Evolutionary conservation across 2,888 invertebrate species (phyloP), one percentile per base, ranked within the genome.

Genomic region (Proisotoma minuta): DNA sequence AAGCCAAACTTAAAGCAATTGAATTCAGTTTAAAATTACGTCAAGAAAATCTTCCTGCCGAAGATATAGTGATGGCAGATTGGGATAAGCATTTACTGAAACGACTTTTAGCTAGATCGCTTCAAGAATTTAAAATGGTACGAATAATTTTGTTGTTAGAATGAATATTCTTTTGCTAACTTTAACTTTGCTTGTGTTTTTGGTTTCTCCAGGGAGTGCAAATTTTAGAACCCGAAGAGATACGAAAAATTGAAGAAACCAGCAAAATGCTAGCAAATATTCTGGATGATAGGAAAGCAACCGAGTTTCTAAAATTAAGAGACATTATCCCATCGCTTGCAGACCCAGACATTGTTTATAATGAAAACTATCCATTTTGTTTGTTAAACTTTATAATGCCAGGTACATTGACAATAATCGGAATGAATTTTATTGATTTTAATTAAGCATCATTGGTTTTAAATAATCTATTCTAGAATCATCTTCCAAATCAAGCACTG

Each of bases 281-380:
- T 26, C 15, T 64, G 1, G 47, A 64, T 10, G 28, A 53, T 18
- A 4, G 15, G 2, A 39, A 40, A 20, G 57, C 43, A 18, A 39
- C 57, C 18, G 63, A 65, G 28, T 65, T 69, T 59, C 40, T 69
- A 1, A 40, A 65, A 20, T 28, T 69, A 5, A 12, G 59, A 34
- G 50, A 53, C 18, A 26, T 69, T 0, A 20, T 66, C 15, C 59
- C 57, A 1, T 20, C 51, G 4, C 49, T 67, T 5, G 57, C 29
- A 24, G 27, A 60, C 23, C 15, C 62, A 3, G 62, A 68, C 26
- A 56, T 65, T 52, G 27, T 69, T 10, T 57, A 60, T 50, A 12
- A 61, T 2, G 22, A 54, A 3, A 2, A 34, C 10, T 54, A 39
- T 22, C 54, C 54, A 34, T 54, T 54, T 54, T 54, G 20, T 39